Conservation (phyloP, 2,888 invertebrate genomes). For the Mantis religiosa region DNA sequence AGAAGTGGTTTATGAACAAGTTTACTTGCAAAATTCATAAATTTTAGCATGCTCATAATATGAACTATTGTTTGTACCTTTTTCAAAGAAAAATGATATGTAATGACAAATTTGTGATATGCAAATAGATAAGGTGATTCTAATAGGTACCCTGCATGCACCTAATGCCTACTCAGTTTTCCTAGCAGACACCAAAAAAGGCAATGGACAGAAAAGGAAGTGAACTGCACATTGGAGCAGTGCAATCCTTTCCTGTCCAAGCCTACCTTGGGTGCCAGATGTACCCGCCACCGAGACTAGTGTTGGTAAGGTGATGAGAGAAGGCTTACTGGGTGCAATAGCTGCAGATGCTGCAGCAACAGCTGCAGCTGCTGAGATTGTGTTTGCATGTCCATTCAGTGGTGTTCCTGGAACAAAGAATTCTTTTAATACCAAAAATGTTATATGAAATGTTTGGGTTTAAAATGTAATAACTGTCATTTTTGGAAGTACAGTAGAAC, state of each 20-base stretch:
- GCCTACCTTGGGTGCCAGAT: slow-evolving; percentile 2
- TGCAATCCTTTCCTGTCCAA: background rate
- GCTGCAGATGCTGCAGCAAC: slow-evolving; percentile 10
- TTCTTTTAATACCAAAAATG: background rate
- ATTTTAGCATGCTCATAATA: too few species aligned
- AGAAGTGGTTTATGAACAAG: too few species aligned
- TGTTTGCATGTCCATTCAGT: slow-evolving; percentile 6
- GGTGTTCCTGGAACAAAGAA: slow-evolving; percentile 14
- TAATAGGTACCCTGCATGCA: too few species aligned
- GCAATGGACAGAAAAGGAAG: background rate
- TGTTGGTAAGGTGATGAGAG: slow-evolving; percentile 5
- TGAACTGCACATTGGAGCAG: background rate
- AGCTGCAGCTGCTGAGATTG: slow-evolving; percentile 10
- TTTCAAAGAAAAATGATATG: too few species aligned
- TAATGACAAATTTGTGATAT: too few species aligned
- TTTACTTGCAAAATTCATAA: too few species aligned
- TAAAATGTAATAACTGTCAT: too few species aligned
- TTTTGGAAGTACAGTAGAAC: too few species aligned
- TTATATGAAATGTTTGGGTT: too few species aligned
- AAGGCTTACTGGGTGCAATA: slow-evolving; percentile 1
- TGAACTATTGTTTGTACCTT: too few species aligned
- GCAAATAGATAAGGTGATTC: too few species aligned
- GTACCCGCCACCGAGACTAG: slow-evolving; percentile 7
- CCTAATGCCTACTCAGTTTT: too few species aligned
- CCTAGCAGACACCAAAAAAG: background rate